A percentile compares a stretch with the other conserved stretches of the same genome.
Conservation (phyloP, 1,140 invertebrate species). For the Drosophila santomea region DNA sequence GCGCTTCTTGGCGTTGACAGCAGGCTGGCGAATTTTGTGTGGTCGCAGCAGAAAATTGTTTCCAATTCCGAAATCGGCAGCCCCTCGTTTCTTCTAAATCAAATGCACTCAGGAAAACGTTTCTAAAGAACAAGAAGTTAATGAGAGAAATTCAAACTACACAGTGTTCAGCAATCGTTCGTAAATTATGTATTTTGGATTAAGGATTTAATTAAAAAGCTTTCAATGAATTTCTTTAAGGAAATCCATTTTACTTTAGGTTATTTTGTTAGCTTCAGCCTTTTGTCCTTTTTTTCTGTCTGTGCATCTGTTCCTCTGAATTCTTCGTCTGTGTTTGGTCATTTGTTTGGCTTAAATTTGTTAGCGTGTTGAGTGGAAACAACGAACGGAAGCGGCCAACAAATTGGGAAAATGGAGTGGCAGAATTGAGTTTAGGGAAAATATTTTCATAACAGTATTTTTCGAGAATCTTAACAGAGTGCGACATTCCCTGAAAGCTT, state of each 20-base stretch:
- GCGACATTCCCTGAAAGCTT: conserved; percentile 17
- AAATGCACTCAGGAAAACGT: not conserved
- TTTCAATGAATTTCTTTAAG: too few relatives aligned
- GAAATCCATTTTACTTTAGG: too few relatives aligned
- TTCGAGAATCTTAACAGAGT: conserved; percentile 22
- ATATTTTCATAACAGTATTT: conserved; percentile 34
- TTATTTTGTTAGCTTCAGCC: too few relatives aligned
- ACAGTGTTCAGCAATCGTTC: too few relatives aligned
- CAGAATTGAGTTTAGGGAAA: conserved; percentile 25
- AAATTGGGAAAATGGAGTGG: conserved; percentile 38
- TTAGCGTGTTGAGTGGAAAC: conserved; percentile 46
- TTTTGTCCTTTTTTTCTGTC: not conserved
- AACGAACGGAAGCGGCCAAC: conserved; percentile 68
- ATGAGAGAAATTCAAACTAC: too few relatives aligned
- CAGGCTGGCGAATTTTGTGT: conserved; percentile 45
- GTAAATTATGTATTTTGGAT: too few relatives aligned
- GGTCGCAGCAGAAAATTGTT: conserved; percentile 30
- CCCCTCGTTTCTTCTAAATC: not conserved
- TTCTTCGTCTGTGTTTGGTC: conserved; percentile 56
- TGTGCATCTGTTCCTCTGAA: conserved; percentile 19
- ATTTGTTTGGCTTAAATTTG: conserved; percentile 74
- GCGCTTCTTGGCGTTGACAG: conserved; percentile 79
- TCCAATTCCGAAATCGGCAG: not conserved
- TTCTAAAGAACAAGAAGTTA: too few relatives aligned
- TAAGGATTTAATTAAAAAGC: too few relatives aligned